Conservation (phyloP, 1,140 invertebrate genomes). For the Heliconius hewitsoni region DNA sequence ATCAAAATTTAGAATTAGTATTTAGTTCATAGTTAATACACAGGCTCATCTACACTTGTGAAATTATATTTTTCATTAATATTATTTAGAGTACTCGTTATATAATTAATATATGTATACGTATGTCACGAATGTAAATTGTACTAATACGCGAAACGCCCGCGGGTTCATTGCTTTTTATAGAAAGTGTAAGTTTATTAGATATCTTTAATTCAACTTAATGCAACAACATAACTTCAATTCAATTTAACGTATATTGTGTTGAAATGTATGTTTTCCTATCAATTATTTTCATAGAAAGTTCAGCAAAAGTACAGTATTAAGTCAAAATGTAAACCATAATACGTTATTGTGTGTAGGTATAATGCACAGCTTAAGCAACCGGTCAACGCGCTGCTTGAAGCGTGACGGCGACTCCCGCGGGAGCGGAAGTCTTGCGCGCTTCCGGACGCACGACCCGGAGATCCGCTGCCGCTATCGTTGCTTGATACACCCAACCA, state of each 20-base stretch:
- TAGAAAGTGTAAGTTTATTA: too few species aligned
- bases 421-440: constrained; percentile 74
- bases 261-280: neutral
- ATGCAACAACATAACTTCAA: too few species aligned
- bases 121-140: too few species aligned
- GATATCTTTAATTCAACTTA: too few species aligned
- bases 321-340: neutral
- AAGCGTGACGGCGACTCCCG: constrained; percentile 50
- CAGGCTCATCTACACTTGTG: too few species aligned
- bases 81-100: too few species aligned
- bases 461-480: constrained; percentile 57
- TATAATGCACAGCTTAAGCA: constrained; percentile 15
- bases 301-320: neutral
- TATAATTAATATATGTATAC: too few species aligned
- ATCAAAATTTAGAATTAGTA: neutral
- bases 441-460: constrained; percentile 60
- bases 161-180: too few species aligned
- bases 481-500: constrained; percentile 13
- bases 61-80: too few species aligned
- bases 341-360: neutral
- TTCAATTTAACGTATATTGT: too few species aligned
- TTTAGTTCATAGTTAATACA: too few species aligned
- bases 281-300: neutral
- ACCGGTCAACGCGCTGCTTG: constrained; percentile 25
- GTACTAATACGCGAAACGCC: too few species aligned